A percentile compares a stretch with the other conserved stretches of the same genome.
These are phyloP conservation scores for Erpornis zantholeuca DNA, from an alignment of 2,113 vertebrate species.

Conservation along the genomic window DNA sequence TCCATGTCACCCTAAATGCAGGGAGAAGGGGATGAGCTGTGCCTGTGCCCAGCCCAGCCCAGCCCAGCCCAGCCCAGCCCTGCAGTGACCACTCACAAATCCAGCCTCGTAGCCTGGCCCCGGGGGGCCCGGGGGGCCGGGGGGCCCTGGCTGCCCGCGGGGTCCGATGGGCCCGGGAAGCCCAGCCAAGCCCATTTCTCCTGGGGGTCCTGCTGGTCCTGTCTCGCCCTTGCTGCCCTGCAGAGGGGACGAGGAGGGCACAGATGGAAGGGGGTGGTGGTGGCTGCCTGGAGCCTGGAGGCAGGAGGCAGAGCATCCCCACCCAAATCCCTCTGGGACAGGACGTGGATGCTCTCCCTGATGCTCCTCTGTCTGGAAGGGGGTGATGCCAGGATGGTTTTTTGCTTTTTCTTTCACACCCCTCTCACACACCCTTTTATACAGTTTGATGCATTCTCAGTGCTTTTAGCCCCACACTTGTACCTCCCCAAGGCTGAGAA, in stretches of 20 bases:
- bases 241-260: neutral
- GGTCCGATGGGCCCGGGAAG: conserved; percentile 89
- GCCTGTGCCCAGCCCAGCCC: neutral
- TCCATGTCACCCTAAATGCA: conserved; percentile 88
- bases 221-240: conserved; percentile 82
- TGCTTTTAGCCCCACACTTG: too few species aligned
- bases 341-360: neutral
- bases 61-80: neutral
- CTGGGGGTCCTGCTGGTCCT: conserved; percentile 75
- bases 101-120: conserved; percentile 75
- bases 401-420: too few species aligned
- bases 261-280: neutral
- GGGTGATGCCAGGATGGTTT: too few species aligned
- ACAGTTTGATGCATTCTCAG: too few species aligned
- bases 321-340: neutral
- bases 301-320: too few species aligned
- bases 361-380: neutral
- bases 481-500: too few species aligned
- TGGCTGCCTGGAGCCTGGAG: neutral
- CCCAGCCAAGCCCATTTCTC: conserved; percentile 82
- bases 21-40: neutral
- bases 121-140: conserved; percentile 79
- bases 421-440: too few species aligned
- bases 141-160: conserved; percentile 79
- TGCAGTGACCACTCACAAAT: conserved; percentile 83